A percentile compares a stretch with the other conserved stretches of the same genome.
phyloP scores from a whole-genome alignment of 2,113 vertebrate genomes.

The Tiliqua scincoides region DNA sequence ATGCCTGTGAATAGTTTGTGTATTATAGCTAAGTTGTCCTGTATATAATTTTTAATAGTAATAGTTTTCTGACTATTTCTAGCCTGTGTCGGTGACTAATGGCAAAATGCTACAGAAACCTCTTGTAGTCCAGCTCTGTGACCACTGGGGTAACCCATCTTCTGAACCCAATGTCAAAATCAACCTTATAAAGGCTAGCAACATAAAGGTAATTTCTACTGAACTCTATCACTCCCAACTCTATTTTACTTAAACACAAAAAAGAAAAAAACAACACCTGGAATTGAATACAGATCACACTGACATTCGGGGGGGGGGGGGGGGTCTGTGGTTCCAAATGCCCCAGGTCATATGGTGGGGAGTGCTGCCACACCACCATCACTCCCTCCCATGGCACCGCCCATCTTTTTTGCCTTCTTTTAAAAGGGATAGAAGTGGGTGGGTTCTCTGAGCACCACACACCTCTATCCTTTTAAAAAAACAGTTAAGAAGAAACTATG shows the following conservation, averaged over 20 bases:
- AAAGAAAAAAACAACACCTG: background rate
- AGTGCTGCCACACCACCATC: too few relatives aligned
- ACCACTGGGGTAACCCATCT: slow-evolving; percentile 88
- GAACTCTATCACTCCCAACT: background rate
- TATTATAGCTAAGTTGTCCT: background rate
- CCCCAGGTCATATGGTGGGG: too few relatives aligned
- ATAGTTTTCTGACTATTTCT: slow-evolving; percentile 47
- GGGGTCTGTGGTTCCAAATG: too few relatives aligned
- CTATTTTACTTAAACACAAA: background rate
- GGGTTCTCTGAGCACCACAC: too few relatives aligned
- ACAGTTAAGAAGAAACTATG: too few relatives aligned
- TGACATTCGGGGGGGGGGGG: too few relatives aligned
- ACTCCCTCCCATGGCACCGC: too few relatives aligned
- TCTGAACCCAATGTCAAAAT: slow-evolving; percentile 84
- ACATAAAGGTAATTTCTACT: slow-evolving; percentile 72
- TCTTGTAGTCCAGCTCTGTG: slow-evolving; percentile 85
- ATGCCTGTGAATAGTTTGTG: background rate
- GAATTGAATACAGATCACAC: too few relatives aligned
- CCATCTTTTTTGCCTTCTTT: too few relatives aligned
- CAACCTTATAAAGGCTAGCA: slow-evolving; percentile 69
- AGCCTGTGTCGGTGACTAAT: slow-evolving; percentile 87
- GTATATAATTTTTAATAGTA: background rate
- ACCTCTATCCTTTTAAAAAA: too few relatives aligned
- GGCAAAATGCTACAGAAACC: slow-evolving; percentile 79
- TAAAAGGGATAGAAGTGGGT: too few relatives aligned